Conservation (phyloP, 2,113 vertebrate genomes). For the Physeter macrocephalus region DNA sequence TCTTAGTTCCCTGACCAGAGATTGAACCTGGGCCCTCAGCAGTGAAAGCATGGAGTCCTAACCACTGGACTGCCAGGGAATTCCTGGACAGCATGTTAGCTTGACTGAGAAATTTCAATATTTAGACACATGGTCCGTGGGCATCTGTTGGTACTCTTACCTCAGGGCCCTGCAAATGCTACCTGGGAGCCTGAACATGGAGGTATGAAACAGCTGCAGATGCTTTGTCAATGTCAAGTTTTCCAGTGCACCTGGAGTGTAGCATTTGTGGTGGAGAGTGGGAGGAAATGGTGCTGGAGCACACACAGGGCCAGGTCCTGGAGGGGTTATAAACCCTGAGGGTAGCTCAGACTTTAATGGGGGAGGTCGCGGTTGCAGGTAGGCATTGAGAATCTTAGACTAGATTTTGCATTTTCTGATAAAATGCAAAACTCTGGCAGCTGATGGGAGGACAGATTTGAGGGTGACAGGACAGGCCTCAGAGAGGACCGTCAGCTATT, state of each 20-base stretch:
- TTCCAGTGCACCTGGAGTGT: background rate
- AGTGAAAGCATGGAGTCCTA: too few relatives aligned
- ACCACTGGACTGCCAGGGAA: too few relatives aligned
- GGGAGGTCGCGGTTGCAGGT: background rate
- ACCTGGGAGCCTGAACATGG: fast-evolving
- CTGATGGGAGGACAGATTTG: background rate
- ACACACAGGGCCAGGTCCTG: background rate
- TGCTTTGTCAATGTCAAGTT: background rate
- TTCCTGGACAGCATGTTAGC: background rate
- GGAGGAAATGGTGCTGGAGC: background rate
- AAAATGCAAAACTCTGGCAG: background rate
- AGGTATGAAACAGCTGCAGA: background rate
- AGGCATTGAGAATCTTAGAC: background rate
- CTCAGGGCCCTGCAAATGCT: background rate
- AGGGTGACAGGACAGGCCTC: background rate
- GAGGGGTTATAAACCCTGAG: background rate
- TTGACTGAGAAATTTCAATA: background rate
- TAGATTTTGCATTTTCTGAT: background rate
- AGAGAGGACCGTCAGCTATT: background rate
- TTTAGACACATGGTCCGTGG: background rate
- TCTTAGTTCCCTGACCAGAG: too few relatives aligned
- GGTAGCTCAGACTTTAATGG: background rate
- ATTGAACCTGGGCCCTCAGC: too few relatives aligned
- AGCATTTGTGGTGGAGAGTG: background rate
- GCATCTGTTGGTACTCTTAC: background rate